These are phyloP conservation scores for Actinernus sp. DNA, from an alignment of 92 coral and sea anemone genomes.

Conservation along the genomic window DNA sequence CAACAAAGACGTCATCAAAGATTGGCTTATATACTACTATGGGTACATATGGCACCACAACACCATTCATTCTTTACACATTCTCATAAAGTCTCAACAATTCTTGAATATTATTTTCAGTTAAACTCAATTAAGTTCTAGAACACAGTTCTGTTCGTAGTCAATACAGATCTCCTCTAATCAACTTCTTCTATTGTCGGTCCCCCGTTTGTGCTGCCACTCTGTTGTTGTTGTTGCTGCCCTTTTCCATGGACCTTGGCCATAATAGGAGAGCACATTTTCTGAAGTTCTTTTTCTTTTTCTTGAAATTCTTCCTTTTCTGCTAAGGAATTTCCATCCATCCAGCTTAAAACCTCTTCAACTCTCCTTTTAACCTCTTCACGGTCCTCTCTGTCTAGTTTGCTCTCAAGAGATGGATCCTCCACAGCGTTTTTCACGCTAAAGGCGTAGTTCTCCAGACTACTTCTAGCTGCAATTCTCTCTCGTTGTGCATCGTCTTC, in stretches of 20 bases:
- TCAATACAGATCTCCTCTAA: too few relatives aligned
- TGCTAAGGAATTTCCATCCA: slow-evolving; percentile 72
- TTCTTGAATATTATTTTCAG: too few relatives aligned
- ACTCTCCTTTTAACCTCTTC: slow-evolving; percentile 59
- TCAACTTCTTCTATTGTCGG: slow-evolving; percentile 69
- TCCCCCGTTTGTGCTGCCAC: slow-evolving; percentile 8
- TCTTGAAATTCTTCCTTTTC: slow-evolving; percentile 81
- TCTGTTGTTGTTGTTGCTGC: slow-evolving; percentile 6
- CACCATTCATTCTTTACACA: too few relatives aligned
- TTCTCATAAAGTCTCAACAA: too few relatives aligned
- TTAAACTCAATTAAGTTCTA: too few relatives aligned
- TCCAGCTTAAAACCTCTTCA: slow-evolving; percentile 77
- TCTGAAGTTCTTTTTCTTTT: slow-evolving; percentile 77
- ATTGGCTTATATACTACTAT: too few relatives aligned
- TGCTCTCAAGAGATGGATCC: slow-evolving; percentile 40
- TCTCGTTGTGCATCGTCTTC: slow-evolving; percentile 78
- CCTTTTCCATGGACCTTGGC: slow-evolving; percentile 76
- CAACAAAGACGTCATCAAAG: too few relatives aligned
- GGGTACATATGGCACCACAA: too few relatives aligned
- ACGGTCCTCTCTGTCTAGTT: slow-evolving; percentile 43
- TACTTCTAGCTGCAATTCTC: slow-evolving; percentile 62
- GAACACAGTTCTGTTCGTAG: too few relatives aligned
- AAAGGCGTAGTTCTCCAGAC: slow-evolving; percentile 66
- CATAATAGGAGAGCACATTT: slow-evolving; percentile 86
- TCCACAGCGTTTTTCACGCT: slow-evolving; percentile 68